Evolutionary conservation across 2,888 invertebrate genomes (phyloP).

Genomic region (Plagodis dolabraria): DNA sequence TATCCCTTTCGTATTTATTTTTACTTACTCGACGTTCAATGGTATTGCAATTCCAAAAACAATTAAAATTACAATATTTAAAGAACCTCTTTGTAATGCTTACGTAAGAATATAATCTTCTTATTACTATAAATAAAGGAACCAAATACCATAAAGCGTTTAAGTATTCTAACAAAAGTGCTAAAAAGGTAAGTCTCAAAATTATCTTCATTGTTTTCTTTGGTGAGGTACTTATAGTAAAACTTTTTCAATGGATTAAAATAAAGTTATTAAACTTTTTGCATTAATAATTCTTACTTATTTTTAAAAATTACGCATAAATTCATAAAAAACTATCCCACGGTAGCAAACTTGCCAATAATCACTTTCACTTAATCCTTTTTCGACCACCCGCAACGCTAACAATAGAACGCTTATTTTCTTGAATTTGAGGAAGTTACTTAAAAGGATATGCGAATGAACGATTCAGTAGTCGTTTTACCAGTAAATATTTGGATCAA

Average conservation of each 20-base stretch:
- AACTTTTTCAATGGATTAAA: background rate
- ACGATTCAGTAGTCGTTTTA: constrained; percentile 44
- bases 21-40: too few relatives aligned
- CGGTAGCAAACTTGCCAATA: constrained; percentile 24
- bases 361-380: constrained; percentile 22
- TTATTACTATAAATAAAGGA: constrained; percentile 1
- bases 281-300: too few relatives aligned
- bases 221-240: background rate
- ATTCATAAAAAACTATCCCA: constrained; percentile 17
- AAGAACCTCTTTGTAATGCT: background rate
- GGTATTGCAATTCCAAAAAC: too few relatives aligned
- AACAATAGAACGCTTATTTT: constrained; percentile 13
- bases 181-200: too few relatives aligned
- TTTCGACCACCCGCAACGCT: constrained; percentile 32
- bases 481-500: constrained; percentile 51
- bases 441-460: constrained; percentile 39
- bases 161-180: too few relatives aligned
- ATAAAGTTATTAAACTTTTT: too few relatives aligned
- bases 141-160: background rate
- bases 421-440: background rate
- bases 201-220: too few relatives aligned
- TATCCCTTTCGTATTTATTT: too few relatives aligned
- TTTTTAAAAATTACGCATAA: too few relatives aligned
- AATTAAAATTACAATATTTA: too few relatives aligned
- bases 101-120: background rate